Evolutionary conservation across 2,113 vertebrate species (phyloP), one percentile per base, ranked within the genome.

Genomic region (Aplodontia rufa): DNA sequence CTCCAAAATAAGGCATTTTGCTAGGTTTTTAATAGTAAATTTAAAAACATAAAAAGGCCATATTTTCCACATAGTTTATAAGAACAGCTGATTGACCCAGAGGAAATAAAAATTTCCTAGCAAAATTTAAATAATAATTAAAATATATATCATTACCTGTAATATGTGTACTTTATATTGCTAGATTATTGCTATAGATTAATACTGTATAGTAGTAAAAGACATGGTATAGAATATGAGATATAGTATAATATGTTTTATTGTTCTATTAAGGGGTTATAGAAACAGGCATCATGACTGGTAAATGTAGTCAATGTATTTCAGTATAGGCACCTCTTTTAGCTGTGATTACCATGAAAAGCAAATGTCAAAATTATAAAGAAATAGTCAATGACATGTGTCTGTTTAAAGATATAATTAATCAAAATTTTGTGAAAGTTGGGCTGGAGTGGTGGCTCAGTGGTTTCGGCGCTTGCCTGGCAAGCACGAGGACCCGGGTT

Each of bases 31-130:
- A 84, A 40, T 91, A 5, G 22, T 35, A 8, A 42, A 42, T 30
- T 85, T 84, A 89, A 90, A 86, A 92, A 62, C 76, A 49, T 85
- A 12, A 92, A 91, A 47, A 71, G 37, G 20, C 1, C 40, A 87
- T 26, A 42, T 82, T 24, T 94, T 62, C 24, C 5, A 71, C 12
- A 76, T 42, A 32, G 17, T 74, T 92, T 74, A 22, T 58, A 79
- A 93, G 53, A 72, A 87, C 75, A 71, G n/a, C 30, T 82, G 30
- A 78, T 64, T 87, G 74, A 64, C 49, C 87, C 14, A 22, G 6
- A 26, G 45, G 75, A 53, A 11, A 74, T 1, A 51, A 1, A 84
- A 35, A 53, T 84, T 87, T 90, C 32, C 45, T n/a, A 69, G 49
- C 13, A 60, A 78, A 71, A 76, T 35, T 60, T 76, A 72, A 83